These are phyloP conservation scores for Zaprionus bogoriensis DNA, from an alignment of 2,888 invertebrate genomes.

Conservation along the genomic window DNA sequence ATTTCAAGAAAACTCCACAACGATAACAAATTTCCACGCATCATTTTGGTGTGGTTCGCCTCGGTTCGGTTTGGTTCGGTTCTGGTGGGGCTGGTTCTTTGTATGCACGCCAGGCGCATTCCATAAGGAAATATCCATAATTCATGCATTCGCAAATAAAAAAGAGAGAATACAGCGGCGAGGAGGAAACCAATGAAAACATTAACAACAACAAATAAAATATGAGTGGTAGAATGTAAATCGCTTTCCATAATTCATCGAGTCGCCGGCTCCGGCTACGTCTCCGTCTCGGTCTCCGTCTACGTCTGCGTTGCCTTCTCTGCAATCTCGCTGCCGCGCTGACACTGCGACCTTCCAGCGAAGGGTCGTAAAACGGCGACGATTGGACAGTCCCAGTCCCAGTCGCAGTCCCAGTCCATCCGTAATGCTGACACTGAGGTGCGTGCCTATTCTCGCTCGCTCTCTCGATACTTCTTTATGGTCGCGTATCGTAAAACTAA, in stretches of 20 bases:
- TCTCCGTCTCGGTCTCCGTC: constrained; percentile 3
- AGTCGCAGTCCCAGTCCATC: constrained; percentile 12
- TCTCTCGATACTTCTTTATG: constrained; percentile 52
- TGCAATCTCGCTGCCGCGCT: constrained; percentile 3
- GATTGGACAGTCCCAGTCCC: constrained; percentile 6
- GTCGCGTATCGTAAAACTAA: constrained; percentile 70
- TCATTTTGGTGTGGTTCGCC: constrained; percentile 37
- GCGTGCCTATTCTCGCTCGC: constrained; percentile 38
- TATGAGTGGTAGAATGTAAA: constrained; percentile 72
- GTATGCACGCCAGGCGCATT: constrained; percentile 60
- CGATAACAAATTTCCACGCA: constrained; percentile 53
- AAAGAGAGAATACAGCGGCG: not conserved
- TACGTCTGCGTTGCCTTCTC: not conserved
- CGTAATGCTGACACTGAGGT: constrained; percentile 31
- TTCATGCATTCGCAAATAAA: constrained; percentile 75
- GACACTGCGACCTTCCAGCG: constrained; percentile 51
- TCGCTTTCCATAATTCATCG: constrained; percentile 75
- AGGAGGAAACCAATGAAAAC: not conserved
- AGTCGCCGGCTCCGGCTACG: constrained; percentile 20
- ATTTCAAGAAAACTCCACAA: constrained; percentile 59
- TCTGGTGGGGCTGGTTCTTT: constrained; percentile 38
- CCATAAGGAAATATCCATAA: constrained; percentile 72
- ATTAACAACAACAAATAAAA: constrained; percentile 14
- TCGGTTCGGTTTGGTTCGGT: constrained; percentile 3
- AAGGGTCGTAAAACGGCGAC: constrained; percentile 67